Conservation (phyloP, 2,113 vertebrate genomes). For the Oryzias woworae region DNA sequence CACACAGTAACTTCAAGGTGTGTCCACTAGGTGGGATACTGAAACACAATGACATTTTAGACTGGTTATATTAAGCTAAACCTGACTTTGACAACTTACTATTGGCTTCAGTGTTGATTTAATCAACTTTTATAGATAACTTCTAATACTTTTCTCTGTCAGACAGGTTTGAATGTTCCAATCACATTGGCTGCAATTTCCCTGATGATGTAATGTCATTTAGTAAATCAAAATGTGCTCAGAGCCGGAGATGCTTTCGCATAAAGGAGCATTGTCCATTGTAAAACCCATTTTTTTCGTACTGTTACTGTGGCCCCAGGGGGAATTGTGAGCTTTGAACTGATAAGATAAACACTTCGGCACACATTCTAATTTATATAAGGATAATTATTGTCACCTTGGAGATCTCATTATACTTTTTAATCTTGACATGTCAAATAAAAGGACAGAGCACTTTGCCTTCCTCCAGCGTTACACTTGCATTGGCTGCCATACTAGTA, state of each 20-base stretch:
- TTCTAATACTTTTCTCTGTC: too few relatives aligned
- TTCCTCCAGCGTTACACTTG: slow-evolving; percentile 84
- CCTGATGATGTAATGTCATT: slow-evolving; percentile 77
- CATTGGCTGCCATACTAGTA: slow-evolving; percentile 47
- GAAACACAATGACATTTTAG: slow-evolving; percentile 31
- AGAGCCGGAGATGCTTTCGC: slow-evolving; percentile 84
- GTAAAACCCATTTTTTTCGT: slow-evolving; percentile 90
- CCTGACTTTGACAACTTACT: not conserved
- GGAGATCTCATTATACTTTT: slow-evolving; percentile 89
- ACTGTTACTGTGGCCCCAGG: slow-evolving; percentile 77
- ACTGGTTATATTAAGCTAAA: too few relatives aligned
- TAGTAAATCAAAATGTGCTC: slow-evolving; percentile 85
- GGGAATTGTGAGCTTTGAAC: slow-evolving; percentile 78
- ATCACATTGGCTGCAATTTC: slow-evolving; percentile 1
- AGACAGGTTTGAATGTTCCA: not conserved
- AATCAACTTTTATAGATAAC: not conserved
- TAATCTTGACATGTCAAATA: slow-evolving; percentile 87
- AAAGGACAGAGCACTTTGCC: slow-evolving; percentile 85
- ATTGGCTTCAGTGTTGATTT: not conserved
- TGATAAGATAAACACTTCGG: slow-evolving; percentile 84
- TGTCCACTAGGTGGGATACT: slow-evolving; percentile 71
- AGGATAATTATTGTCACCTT: slow-evolving; percentile 86
- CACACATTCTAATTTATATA: slow-evolving; percentile 87
- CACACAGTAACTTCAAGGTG: slow-evolving; percentile 11
- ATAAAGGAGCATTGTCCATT: slow-evolving; percentile 85